phyloP scores from a whole-genome alignment of 2,888 invertebrate genomes.

The Agrotis clavis region DNA sequence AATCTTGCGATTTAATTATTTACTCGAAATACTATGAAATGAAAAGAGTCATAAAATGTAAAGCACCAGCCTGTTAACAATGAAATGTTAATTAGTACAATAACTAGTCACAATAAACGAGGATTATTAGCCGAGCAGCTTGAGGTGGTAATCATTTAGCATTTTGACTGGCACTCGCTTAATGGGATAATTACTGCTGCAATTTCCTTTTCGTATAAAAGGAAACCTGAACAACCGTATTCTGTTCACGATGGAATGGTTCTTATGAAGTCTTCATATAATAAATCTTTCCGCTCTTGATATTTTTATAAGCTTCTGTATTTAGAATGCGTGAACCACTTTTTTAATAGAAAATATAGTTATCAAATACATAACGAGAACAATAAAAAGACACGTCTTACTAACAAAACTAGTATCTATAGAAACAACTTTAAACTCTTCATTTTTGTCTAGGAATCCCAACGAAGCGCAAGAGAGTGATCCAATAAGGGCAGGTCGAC shows the following conservation, averaged over 20 bases:
- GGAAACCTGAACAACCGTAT: neutral
- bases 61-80: neutral
- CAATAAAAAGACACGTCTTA: neutral
- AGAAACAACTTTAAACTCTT: neutral
- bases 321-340: neutral
- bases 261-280: neutral
- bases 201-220: conserved; percentile 36
- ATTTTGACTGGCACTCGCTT: conserved; percentile 22
- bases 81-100: conserved; percentile 29
- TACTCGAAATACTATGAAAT: neutral
- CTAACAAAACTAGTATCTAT: neutral
- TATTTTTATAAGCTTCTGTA: neutral
- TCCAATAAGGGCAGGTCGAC: conserved; percentile 92
- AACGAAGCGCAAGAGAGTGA: conserved; percentile 95
- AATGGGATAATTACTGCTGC: conserved; percentile 33
- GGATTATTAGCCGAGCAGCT: conserved; percentile 13
- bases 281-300: neutral
- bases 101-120: conserved; percentile 17
- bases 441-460: conserved; percentile 93
- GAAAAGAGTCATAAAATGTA: conserved; percentile 4
- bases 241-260: neutral
- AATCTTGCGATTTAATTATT: neutral
- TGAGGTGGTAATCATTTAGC: conserved; percentile 17
- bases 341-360: no score
- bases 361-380: neutral